A percentile compares a stretch with the other conserved stretches of the same genome.
Evolutionary conservation across 2,113 vertebrate species (phyloP).

Genomic region (Ploceus nigricollis): DNA sequence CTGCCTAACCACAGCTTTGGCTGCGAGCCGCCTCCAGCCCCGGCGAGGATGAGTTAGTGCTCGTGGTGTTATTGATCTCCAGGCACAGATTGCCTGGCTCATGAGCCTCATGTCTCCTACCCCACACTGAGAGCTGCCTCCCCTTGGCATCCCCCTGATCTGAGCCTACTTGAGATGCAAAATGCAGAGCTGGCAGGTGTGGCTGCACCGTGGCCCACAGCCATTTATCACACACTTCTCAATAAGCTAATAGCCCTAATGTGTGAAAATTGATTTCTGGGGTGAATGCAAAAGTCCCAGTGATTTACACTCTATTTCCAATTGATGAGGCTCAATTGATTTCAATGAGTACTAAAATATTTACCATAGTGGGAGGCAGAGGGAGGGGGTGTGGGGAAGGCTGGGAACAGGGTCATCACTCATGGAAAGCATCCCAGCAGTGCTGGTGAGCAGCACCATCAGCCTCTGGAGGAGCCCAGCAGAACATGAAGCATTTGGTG

Average conservation of each 20-base stretch:
- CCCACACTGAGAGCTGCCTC: not conserved
- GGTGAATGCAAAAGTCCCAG: conserved; percentile 61
- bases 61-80: conserved; percentile 59
- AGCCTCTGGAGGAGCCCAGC: not conserved
- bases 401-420: not conserved
- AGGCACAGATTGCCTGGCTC: not conserved
- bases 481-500: not conserved
- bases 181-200: conserved; percentile 53
- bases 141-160: not conserved
- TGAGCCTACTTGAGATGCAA: not conserved
- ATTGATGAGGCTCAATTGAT: conserved; percentile 86
- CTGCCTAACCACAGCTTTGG: conserved; percentile 38
- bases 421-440: not conserved
- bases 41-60: conserved; percentile 49
- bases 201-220: not conserved
- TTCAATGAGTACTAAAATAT: conserved; percentile 78
- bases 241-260: conserved; percentile 89
- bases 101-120: not conserved
- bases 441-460: not conserved
- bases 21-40: not conserved
- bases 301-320: conserved; percentile 88
- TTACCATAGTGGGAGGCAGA: conserved; percentile 48
- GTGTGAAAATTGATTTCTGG: conserved; percentile 97
- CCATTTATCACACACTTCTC: conserved; percentile 78
- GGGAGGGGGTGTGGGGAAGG: not conserved